Base-by-base conservation (phyloP, 23 tunicate genomes). In the Pegea sp. region DNA sequence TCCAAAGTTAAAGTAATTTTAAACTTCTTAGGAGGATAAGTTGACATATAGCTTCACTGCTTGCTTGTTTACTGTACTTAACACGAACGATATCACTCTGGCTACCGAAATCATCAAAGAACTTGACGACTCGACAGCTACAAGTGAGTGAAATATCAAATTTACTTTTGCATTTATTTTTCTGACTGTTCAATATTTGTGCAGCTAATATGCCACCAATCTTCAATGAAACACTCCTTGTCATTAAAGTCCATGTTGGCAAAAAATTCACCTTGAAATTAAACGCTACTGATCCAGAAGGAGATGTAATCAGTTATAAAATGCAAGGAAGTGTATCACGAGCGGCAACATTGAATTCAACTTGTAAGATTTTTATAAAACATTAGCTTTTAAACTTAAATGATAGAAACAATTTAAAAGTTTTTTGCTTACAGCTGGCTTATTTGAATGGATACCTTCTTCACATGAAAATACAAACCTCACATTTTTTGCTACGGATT, bases 371-470 rank as follows among this genome's bases (percentile, higher is more conserved):
- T n/a, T n/a, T n/a, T n/a, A n/a, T n/a, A n/a, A n/a, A n/a, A n/a
- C n/a, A n/a, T n/a, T n/a, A n/a, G n/a, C n/a, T n/a, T n/a, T n/a
- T n/a, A n/a, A n/a, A n/a, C n/a, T n/a, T n/a, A n/a, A n/a, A n/a
- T n/a, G n/a, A n/a, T n/a, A n/a, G n/a, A n/a, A n/a, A n/a, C n/a
- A n/a, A n/a, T n/a, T n/a, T n/a, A n/a, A n/a, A n/a, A n/a, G n/a
- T n/a, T n/a, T n/a, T n/a, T n/a, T n/a, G 24, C 26, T 53, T 29
- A 13, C 65, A 81, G 80, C 62, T 61, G 93, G 93, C 1, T 0
- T 61, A 0, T 81, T 81, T 49, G 56, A 69, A 28, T 81, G 75
- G 79, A 81, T 75, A 13, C 93, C 93, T 42, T 34, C 53, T 5
- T 52, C 60, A 22, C 3, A 44, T 18, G 31, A 33, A 23, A 62